phyloP scores from a whole-genome alignment of 2,797 vertebrate genomes.

The Columba guinea region DNA sequence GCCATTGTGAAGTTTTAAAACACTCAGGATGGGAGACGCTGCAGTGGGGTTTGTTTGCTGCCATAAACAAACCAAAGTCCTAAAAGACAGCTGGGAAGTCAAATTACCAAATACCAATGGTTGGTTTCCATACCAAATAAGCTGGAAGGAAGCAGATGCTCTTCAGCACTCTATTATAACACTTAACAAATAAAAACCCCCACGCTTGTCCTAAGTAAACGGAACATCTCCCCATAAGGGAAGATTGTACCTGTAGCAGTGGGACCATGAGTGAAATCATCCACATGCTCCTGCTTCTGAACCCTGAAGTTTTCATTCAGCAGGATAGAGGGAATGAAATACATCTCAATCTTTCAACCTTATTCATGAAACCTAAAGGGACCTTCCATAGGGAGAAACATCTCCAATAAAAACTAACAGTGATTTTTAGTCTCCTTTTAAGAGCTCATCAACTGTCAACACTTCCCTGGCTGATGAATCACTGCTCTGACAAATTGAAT shows the following conservation, averaged over 20 bases:
- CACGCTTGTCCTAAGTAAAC: not conserved
- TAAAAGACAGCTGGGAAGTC: not conserved
- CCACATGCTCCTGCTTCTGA: not conserved
- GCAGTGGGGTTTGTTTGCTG: not conserved
- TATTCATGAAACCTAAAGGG: constrained; percentile 21
- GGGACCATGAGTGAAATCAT: not conserved
- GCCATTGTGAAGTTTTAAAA: not conserved
- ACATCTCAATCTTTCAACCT: not conserved
- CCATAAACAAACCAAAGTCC: not conserved
- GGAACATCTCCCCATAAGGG: not conserved
- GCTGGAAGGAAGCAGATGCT: not conserved
- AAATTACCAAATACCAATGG: not conserved
- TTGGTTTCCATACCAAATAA: not conserved
- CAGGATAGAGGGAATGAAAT: not conserved
- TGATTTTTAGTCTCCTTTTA: constrained; percentile 15
- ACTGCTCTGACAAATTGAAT: constrained; percentile 45
- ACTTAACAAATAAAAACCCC: not conserved
- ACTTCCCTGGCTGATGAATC: constrained; percentile 56
- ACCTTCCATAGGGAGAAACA: not conserved
- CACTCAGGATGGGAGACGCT: not conserved
- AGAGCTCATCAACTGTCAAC: constrained; percentile 20
- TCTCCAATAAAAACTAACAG: constrained; percentile 34
- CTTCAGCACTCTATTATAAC: not conserved
- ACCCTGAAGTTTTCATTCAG: not conserved
- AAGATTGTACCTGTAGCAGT: not conserved